A percentile compares a stretch with the other conserved stretches of the same genome.
phyloP scores from a whole-genome alignment of 2,113 vertebrate species.

The Platysternon megacephalum region DNA sequence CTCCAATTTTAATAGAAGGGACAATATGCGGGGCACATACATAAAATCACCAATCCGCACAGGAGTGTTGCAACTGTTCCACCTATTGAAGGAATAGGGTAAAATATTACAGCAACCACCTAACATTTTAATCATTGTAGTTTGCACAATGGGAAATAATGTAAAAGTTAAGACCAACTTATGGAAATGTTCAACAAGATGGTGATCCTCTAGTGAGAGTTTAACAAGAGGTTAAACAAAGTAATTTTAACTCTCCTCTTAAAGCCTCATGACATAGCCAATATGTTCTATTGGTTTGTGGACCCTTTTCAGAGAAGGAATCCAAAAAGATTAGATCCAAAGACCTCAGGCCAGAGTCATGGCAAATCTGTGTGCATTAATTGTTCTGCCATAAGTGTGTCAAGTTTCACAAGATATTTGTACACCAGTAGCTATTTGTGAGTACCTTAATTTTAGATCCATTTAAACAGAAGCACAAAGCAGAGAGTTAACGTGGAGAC shows the following conservation, averaged over 20 bases:
- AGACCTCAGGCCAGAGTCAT: neutral
- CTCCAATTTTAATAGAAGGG: neutral
- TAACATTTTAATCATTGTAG: neutral
- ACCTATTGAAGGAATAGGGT: conserved; percentile 89
- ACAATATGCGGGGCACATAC: conserved; percentile 82
- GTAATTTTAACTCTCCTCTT: neutral
- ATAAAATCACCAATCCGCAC: conserved; percentile 91
- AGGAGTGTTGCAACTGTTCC: conserved; percentile 93
- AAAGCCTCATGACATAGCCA: neutral
- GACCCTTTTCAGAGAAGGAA: neutral
- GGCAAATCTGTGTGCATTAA: neutral
- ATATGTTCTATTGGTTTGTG: neutral
- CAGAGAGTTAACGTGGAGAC: neutral
- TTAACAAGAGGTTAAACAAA: neutral
- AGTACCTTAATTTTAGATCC: neutral
- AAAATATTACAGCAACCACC: conserved; percentile 28
- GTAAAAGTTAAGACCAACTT: neutral
- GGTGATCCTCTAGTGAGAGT: neutral
- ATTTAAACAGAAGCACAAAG: neutral
- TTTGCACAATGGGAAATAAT: neutral
- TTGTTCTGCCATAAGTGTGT: neutral
- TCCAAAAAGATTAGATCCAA: neutral
- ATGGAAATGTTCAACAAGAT: neutral
- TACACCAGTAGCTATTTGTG: fast-evolving
- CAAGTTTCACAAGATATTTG: neutral